Conservation (phyloP, 2,888 invertebrate species). For the Drosophila sordidula region DNA sequence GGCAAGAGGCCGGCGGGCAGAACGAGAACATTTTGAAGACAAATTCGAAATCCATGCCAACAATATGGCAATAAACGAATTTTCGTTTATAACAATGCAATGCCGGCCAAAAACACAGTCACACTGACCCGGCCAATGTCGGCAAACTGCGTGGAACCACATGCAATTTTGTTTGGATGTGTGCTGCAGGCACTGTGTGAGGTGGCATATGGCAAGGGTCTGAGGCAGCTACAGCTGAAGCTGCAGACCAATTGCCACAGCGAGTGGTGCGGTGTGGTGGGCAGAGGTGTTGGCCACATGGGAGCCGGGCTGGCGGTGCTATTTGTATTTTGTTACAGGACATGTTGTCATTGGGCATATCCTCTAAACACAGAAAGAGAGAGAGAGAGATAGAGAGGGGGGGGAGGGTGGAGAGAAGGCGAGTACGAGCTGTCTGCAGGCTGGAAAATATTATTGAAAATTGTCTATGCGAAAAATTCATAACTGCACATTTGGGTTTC, state of each 20-base stretch:
- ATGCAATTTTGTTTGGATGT: constrained; percentile 65
- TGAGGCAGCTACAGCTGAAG: constrained; percentile 7
- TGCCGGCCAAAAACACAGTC: constrained; percentile 23
- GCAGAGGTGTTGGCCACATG: constrained; percentile 59
- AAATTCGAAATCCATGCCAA: constrained; percentile 57
- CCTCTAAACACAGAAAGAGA: constrained; percentile 34
- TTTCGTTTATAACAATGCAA: constrained; percentile 57
- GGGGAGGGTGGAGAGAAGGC: not conserved
- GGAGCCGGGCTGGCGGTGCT: constrained; percentile 38
- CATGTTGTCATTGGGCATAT: constrained; percentile 67
- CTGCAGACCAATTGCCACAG: constrained; percentile 21
- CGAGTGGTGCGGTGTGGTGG: not conserved
- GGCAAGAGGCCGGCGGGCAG: constrained; percentile 12
- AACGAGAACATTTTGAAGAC: constrained; percentile 40
- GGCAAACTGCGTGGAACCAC: constrained; percentile 66
- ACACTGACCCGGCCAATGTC: constrained; percentile 20
- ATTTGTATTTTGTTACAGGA: constrained; percentile 73
- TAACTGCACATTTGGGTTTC: constrained; percentile 48
- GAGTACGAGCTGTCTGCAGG: constrained; percentile 20
- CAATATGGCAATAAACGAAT: constrained; percentile 71
- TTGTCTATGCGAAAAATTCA: constrained; percentile 66
- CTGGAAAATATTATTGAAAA: constrained; percentile 65
- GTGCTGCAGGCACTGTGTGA: constrained; percentile 38
- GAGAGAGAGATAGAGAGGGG: not conserved
- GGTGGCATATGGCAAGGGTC: constrained; percentile 16